phyloP scores from a whole-genome alignment of 2,113 vertebrate species.

The Odocoileus hemionus region DNA sequence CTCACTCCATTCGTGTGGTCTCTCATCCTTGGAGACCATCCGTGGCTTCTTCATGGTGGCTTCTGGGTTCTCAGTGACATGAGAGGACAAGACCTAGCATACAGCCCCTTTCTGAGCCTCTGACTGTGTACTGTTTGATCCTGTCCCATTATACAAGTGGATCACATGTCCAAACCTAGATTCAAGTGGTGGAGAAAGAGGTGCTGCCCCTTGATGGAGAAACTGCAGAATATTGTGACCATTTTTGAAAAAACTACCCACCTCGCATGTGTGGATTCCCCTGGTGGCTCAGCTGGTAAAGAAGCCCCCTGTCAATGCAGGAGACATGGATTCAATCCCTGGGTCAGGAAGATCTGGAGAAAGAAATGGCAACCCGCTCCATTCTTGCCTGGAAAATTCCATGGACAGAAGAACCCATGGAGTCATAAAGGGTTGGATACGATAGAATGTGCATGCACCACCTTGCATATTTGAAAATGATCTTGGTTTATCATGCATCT shows the following conservation, averaged over 20 bases:
- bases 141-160: background rate
- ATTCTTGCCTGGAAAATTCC: background rate
- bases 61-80: background rate
- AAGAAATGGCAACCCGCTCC: background rate
- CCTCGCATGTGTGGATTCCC: background rate
- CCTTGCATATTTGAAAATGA: background rate
- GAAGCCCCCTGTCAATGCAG: background rate
- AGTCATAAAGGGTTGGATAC: background rate
- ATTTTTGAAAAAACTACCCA: background rate
- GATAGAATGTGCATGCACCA: background rate
- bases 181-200: background rate
- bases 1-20: background rate
- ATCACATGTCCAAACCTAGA: background rate
- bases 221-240: background rate
- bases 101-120: background rate
- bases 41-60: background rate
- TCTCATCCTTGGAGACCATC: background rate
- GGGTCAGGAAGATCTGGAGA: background rate
- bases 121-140: background rate
- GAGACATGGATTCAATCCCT: background rate
- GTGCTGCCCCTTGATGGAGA: background rate
- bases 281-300: background rate
- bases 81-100: background rate
- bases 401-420: background rate
- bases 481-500: background rate